phyloP scores from a whole-genome alignment of 92 coral and sea anemone genomes.

The Zoanthus sociatus region DNA sequence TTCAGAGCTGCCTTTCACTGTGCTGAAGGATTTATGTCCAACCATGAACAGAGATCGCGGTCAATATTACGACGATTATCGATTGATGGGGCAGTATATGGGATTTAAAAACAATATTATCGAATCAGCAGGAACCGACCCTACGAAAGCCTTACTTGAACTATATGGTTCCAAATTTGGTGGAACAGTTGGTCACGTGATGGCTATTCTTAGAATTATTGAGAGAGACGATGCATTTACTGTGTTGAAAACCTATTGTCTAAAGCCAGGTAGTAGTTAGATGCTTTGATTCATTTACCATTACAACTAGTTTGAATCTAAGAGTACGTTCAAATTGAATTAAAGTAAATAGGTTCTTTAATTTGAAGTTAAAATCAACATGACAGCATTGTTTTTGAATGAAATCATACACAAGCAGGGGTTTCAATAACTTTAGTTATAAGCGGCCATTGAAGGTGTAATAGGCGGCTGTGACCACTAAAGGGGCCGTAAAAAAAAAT shows the following conservation, averaged over 20 bases:
- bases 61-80: neutral
- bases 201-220: conserved; percentile 14
- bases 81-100: conserved; percentile 40
- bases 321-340: too few species aligned
- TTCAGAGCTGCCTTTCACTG: neutral
- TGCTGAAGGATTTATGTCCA: neutral
- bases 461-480: too few species aligned
- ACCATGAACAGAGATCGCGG: neutral
- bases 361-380: too few species aligned
- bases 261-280: neutral
- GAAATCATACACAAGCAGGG: too few species aligned
- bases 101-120: neutral
- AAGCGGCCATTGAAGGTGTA: too few species aligned
- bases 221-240: conserved; percentile 22
- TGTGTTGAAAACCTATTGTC: neutral
- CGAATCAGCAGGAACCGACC: neutral
- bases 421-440: too few species aligned
- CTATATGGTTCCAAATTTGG: neutral
- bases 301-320: too few species aligned
- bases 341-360: too few species aligned
- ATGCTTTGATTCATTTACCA: conserved; percentile 7
- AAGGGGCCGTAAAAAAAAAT: too few species aligned
- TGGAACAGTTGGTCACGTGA: neutral
- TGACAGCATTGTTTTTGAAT: too few species aligned
- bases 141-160: neutral